Base-by-base conservation (phyloP, 1,140 invertebrate genomes). In the Marisa cornuarietis region DNA sequence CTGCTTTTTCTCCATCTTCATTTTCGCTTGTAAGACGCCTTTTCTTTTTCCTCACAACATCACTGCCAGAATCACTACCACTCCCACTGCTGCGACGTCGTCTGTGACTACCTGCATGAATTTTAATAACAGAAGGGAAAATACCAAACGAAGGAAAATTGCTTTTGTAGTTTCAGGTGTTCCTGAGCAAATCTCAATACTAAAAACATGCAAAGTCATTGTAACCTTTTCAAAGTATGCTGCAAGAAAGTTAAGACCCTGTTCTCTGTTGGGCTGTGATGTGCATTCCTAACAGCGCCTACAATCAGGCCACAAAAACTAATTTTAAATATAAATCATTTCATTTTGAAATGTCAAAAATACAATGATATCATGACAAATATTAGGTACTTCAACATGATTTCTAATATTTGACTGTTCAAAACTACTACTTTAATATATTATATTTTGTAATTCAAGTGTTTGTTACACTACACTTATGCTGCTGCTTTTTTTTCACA, bases 41-140 rank as follows among this genome's bases (percentile, higher is more conserved):
- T 75, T 79, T 65, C 71, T 83, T 84, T 66, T 83, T 83, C 54
- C 68, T 79, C 42, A 72, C 68, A 9, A 80, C n/a, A 24, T 83
- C 77, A 58, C 69, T 78, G 18, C 81, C 83, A 4, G 79, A 80
- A n/a, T 75, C 79, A 71, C 80, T 81, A 26, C 61, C 76, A 51
- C 79, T 79, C 51, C 22, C 79, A 62, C 76, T 78, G 22, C 66
- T 63, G 26, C 54, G 62, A n/a, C 66, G 73, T 52, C 74, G 65
- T 65, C 68, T 79, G 73, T 54, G 42, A 18, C 54, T 52, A 73
- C 58, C 69, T 81, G 69, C 10, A 76, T 26, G 76, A 62, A n/a
- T 42, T 31, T 31, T 51, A 49, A 9, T 14, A 42, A n/a, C 62
- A 63, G 62, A 63, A 18, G 62, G 62, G 62, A 20, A 63, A 63